Evolutionary conservation across 2,797 vertebrate genomes (phyloP).

Genomic region (Myotis myotis): DNA sequence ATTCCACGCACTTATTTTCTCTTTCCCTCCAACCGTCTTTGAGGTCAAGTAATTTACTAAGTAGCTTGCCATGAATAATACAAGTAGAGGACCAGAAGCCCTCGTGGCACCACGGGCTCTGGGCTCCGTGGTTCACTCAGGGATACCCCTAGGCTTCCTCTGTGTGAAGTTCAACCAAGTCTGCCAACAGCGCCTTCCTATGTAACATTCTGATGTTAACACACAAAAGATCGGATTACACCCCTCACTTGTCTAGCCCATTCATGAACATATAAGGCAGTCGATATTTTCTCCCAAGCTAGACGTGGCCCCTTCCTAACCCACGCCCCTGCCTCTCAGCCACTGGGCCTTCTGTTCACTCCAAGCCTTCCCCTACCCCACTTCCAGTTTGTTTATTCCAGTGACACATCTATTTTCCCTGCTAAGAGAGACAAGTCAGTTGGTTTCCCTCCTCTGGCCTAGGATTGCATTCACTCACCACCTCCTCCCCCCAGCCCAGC

Average conservation of each 20-base stretch:
- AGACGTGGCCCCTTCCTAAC: conserved; percentile 46
- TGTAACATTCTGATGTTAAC: conserved; percentile 69
- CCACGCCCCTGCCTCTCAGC: not conserved
- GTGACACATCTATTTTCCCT: conserved; percentile 76
- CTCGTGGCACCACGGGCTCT: not conserved
- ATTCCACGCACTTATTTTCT: conserved; percentile 40
- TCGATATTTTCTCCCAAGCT: conserved; percentile 33
- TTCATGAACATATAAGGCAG: conserved; percentile 72
- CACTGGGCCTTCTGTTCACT: not conserved
- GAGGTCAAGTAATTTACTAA: conserved; percentile 17
- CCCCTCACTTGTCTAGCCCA: conserved; percentile 50
- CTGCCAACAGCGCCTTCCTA: conserved; percentile 49
- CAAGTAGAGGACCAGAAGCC: conserved; percentile 10
- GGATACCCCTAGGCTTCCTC: conserved; percentile 28
- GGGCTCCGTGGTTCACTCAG: not conserved
- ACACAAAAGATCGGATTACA: conserved; percentile 68
- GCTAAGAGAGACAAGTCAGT: conserved; percentile 29
- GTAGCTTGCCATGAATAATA: not conserved
- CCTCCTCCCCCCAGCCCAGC: conserved; percentile 63
- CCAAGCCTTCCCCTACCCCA: conserved; percentile 46
- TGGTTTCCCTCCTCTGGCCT: conserved; percentile 32
- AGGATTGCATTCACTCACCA: conserved; percentile 3
- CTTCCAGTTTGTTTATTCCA: conserved; percentile 66
- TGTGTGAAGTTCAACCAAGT: not conserved
- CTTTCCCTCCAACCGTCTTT: not conserved